Evolutionary conservation across 1,140 invertebrate genomes (phyloP).

Genomic region (Apis dorsata): DNA sequence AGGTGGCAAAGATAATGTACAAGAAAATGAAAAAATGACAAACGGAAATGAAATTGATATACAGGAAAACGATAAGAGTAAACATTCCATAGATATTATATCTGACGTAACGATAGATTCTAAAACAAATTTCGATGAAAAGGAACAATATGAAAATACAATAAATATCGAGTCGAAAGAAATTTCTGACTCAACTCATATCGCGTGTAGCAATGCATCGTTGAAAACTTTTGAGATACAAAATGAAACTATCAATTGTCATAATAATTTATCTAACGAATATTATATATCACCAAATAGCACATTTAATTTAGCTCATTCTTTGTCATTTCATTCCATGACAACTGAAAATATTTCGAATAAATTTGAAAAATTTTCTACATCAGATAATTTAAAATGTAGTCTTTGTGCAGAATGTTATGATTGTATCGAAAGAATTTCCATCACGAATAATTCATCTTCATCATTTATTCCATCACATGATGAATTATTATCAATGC

Average conservation of each 20-base stretch:
- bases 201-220: not conserved
- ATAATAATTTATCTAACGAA: no score
- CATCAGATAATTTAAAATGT: not conserved
- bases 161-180: no score
- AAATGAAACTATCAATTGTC: not conserved
- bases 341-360: not conserved
- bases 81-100: not conserved
- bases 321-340: not conserved
- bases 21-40: not conserved
- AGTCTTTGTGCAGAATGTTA: no score
- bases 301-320: not conserved
- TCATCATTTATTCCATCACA: not conserved
- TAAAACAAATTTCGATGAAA: not conserved
- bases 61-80: not conserved
- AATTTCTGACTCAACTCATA: not conserved
- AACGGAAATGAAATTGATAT: no score
- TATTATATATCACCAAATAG: no score
- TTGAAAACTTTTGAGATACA: not conserved
- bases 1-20: no score
- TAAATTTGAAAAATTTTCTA: not conserved
- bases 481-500: no score
- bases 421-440: not conserved
- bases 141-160: not conserved
- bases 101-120: not conserved
- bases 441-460: not conserved